Evolutionary conservation across 1,140 invertebrate species (phyloP), one percentile per base, ranked within the genome.

Genomic region (Bombyx mandarina): DNA sequence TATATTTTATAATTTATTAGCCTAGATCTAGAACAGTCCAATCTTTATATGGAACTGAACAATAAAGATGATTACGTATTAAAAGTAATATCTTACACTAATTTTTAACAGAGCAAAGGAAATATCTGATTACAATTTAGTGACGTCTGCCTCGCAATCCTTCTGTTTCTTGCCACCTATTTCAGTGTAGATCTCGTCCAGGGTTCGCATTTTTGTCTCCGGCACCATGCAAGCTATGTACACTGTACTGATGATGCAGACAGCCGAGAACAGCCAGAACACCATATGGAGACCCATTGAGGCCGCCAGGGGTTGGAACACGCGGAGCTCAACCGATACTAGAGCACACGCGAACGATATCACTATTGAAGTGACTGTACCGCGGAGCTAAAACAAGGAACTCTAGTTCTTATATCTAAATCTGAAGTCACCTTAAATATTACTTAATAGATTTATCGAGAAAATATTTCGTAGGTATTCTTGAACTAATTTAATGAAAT

Each of bases 141-240:
- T 84, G 7, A 81, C 77, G 42, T 65, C 63, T 2, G 73, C 67
- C 59, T 86, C 82, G 8, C 67, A 63, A 48, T 86, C 80, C 12
- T 75, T 73, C 43, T 58, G 70, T 35, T 67, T 61, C 45, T 77
- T 82, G 3, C 74, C 75, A 6, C 61, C 73, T 1, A 86, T 58
- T 55, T 81, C 73, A 2, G 73, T 70, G 60, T 86, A 83, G 6
- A 86, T 86, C 18, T 86, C 79, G 12, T 94, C 93, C 12, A 94
- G 79, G 4, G 88, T 89, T 63, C 90, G 90, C 45, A 92, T 93
- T 71, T 93, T 93, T 0, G 93, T 95, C 79, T 95, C 93, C 0
- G 93, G 93, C 0, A 94, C 89, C 18, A 90, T 89, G 44, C 90
- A 78, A 43, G 88, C 89, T 8, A 93, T 89, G 65, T 93, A 90